Conservation (phyloP, 2,113 vertebrate species). For the Myrmecobius fasciatus region DNA sequence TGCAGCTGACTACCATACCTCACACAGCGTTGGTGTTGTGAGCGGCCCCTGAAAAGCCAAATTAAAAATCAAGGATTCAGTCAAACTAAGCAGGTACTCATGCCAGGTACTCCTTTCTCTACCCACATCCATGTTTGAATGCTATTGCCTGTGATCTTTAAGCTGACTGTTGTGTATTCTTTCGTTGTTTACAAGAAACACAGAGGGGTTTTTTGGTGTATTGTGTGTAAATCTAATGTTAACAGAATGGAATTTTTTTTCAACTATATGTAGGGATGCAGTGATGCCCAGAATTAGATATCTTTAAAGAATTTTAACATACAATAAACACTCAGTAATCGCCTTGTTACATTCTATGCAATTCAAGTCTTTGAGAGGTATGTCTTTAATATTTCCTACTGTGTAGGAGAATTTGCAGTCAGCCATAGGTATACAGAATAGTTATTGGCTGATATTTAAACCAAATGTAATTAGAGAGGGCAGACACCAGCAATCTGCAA, state of each 20-base stretch:
- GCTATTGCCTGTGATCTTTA: conserved; percentile 98
- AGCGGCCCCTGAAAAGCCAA: conserved; percentile 99
- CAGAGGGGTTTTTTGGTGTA: conserved; percentile 87
- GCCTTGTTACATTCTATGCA: conserved; percentile 91
- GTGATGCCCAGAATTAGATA: conserved; percentile 92
- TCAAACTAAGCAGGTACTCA: conserved; percentile 99
- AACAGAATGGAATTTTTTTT: conserved; percentile 90
- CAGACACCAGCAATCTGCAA: conserved; percentile 75
- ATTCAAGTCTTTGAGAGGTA: conserved; percentile 91
- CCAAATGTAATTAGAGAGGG: conserved; percentile 75
- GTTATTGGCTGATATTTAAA: conserved; percentile 82
- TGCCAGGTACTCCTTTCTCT: conserved; percentile 99
- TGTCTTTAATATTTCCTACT: conserved; percentile 91
- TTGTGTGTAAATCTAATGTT: conserved; percentile 86
- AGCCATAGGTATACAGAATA: conserved; percentile 80
- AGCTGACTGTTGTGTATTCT: conserved; percentile 92
- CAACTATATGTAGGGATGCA: conserved; percentile 91
- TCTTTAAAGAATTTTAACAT: conserved; percentile 90
- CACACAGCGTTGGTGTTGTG: conserved; percentile 99
- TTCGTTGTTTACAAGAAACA: conserved; percentile 86
- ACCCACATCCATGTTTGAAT: conserved; percentile 99
- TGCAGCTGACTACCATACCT: conserved; percentile 99
- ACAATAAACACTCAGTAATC: conserved; percentile 88
- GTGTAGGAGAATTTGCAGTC: conserved; percentile 86
- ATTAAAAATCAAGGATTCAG: conserved; percentile 99